These are phyloP conservation scores for Synergus gifuensis DNA, from an alignment of 2,888 invertebrate genomes.

Conservation along the genomic window DNA sequence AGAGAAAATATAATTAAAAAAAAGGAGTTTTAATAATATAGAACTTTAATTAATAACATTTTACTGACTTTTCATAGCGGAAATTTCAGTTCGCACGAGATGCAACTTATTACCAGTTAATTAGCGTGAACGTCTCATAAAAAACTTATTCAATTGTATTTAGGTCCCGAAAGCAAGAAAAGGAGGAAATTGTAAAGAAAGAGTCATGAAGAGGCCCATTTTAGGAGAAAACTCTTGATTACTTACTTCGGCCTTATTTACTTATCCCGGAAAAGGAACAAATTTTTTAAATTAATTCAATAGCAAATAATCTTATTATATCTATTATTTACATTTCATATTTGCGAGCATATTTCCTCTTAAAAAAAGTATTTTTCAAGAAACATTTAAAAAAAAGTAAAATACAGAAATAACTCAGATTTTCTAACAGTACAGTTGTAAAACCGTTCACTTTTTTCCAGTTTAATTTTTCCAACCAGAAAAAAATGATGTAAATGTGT, in stretches of 20 bases:
- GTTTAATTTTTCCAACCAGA: not conserved
- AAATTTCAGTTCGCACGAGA: not conserved
- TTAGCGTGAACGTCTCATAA: not conserved
- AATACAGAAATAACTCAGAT: not conserved
- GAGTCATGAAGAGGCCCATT: not conserved
- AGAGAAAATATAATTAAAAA: not conserved
- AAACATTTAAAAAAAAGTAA: not conserved
- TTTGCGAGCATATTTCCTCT: not conserved
- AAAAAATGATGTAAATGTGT: slow-evolving; percentile 8
- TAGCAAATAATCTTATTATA: not conserved
- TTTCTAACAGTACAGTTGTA: not conserved
- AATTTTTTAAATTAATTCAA: not conserved
- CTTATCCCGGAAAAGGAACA: not conserved
- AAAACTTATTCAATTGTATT: not conserved
- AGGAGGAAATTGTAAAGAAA: not conserved
- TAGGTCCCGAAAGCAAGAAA: not conserved
- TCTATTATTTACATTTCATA: not conserved
- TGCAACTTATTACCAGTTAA: not conserved
- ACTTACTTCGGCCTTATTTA: not conserved
- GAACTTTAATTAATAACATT: not conserved
- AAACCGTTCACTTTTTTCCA: not conserved
- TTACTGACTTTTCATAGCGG: not conserved
- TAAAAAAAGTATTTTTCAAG: not conserved
- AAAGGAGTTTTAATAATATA: not conserved
- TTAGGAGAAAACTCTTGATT: not conserved